phyloP scores from a whole-genome alignment of 2,888 invertebrate genomes.

The Drosophila nr. medialis region DNA sequence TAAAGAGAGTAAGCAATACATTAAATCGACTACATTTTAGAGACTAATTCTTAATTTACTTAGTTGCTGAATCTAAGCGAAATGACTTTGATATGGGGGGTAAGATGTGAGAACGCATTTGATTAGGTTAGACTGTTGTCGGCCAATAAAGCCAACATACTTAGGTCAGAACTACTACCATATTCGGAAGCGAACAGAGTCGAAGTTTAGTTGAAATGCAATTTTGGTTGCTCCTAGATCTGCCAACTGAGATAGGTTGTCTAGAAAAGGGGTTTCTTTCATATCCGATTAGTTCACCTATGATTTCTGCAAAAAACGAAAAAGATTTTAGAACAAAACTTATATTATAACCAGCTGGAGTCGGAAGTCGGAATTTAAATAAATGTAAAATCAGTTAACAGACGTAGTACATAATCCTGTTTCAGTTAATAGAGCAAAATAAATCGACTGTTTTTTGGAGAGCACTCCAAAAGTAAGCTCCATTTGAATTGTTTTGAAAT shows the following conservation, averaged over 20 bases:
- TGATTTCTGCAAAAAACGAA: neutral
- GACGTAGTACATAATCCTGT: rapidly evolving
- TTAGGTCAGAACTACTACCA: neutral
- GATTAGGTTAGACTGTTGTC: neutral
- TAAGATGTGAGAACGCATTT: neutral
- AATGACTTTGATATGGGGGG: neutral
- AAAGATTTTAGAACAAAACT: neutral
- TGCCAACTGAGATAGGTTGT: rapidly evolving
- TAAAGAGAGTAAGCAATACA: rapidly evolving
- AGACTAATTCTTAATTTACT: neutral
- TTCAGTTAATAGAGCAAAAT: neutral
- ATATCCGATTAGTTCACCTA: neutral
- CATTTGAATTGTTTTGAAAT: neutral
- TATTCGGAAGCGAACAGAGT: neutral
- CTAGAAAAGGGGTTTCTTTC: neutral
- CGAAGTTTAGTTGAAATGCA: neutral
- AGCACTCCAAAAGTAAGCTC: neutral
- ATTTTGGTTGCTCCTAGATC: neutral
- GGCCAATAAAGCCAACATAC: neutral
- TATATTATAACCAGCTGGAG: neutral
- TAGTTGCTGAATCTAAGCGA: neutral
- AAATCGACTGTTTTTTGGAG: neutral
- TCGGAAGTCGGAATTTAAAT: too few relatives aligned
- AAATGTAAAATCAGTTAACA: neutral
- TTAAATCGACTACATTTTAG: neutral